Evolutionary conservation across 2,888 invertebrate species (phyloP), one percentile per base, ranked within the genome.

Genomic region (Ctena decussata): DNA sequence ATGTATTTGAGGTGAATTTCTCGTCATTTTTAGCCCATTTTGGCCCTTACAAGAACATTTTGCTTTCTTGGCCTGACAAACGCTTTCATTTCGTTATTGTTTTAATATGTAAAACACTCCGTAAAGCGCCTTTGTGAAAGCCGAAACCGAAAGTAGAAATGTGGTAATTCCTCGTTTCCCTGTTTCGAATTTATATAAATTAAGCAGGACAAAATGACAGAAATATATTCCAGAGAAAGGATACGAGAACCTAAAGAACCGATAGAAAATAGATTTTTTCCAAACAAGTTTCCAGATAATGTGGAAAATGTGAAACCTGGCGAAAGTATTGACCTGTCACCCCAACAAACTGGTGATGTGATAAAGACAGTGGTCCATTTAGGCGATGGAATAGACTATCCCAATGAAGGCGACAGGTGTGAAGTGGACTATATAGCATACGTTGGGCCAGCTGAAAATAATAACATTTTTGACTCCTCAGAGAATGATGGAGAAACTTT

Each of bases 401-500:
- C 80, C 0, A 83, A 83, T 32, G 49, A 49, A 0, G 80, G 83
- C 21, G 87, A 87, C 49, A 75, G 49, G n/a, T 80, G 85, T 35
- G 73, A 39, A 12, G 65, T 87, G 0, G 27, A 35, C 18, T 87
- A 85, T 57, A 77, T 35, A 5, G 85, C 41, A 1, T 87, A 85
- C 53, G 44, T 30, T 32, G 85, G 85, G 2, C 77, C 70, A 60
- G 49, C 83, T 12, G 46, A 74, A 0, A 32, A 46, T 8, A 83
- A 85, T 24, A 78, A 83, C 30, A 76, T 81, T 1, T 85, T 83
- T 81, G 85, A 87, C 27, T 78, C 82, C 0, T 81, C 83, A 37
- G 81, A 86, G 18, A 75, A n/a, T 91, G 97, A 98, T 84, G 97
- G 97, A 86, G 97, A 98, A 85, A 97, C 98, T 0, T 99, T 99